Evolutionary conservation across 2,888 invertebrate genomes (phyloP), one percentile per base, ranked within the genome.

Genomic region (Parochlus steinenii): DNA sequence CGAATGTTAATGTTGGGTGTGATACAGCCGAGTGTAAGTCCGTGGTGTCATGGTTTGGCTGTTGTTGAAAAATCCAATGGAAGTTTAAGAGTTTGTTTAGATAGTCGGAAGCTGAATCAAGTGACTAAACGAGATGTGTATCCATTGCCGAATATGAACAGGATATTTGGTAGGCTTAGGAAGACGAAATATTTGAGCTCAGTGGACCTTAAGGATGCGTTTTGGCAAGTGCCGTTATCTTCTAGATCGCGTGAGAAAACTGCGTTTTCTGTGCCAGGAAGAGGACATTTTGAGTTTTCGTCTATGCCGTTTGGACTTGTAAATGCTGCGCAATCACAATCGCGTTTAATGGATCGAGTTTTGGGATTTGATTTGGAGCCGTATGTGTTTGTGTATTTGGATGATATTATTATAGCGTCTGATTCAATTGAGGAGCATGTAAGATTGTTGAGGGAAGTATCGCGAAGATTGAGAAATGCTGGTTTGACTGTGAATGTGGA

Each of bases 31-130:
- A 48, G 46, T 0, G 37, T 40, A 2, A 50, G 48, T 17, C 38
- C 44, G 2, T 50, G 51, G 51, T 44, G 45, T 7, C 48, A 46
- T 3, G 48, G 48, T 3, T 44, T 49, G 5, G 44, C 47, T 0
- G 42, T 51, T 20, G 45, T 49, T 0, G 29, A 37, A 4, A 50
- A 49, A 30, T 40, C 43, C 3, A 37, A 45, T 3, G 46, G 45
- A 0, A 44, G 42, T 12, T 42, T 42, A 17, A 37, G 49, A 1
- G 43, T 50, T 3, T 49, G 49, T 19, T 37, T 51, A 0, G 50
- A 50, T 26, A 47, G 44, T n/a, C 25, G 51, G 3, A 45, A 47
- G 32, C 36, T 52, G 0, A 53, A 53, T 23, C 12, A 16, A 0
- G 46, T 48, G 0, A 48, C 48, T 1, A 43, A 46, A 18, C 41